Percentiles rank a stretch among this genome's conserved stretches.
These are phyloP conservation scores for Himalopsyche phryganea DNA, from an alignment of 1,140 invertebrate genomes.

Conservation along the genomic window DNA sequence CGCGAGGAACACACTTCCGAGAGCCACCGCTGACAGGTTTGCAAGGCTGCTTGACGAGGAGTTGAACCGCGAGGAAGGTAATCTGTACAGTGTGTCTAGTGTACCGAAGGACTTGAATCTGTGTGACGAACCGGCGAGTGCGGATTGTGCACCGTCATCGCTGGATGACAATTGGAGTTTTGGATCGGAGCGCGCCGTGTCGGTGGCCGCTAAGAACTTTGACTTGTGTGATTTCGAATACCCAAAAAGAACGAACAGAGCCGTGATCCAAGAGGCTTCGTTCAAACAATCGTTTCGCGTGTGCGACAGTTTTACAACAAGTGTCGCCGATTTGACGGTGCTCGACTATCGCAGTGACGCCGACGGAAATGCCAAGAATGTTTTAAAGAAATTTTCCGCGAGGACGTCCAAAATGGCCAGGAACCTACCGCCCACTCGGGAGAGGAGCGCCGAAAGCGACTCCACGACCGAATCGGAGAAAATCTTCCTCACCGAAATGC, in stretches of 20 bases:
- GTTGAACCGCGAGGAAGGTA: constrained; percentile 30
- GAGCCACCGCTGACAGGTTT: constrained; percentile 40
- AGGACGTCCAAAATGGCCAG: constrained; percentile 20
- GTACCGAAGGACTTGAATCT: constrained; percentile 51
- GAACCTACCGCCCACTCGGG: constrained; percentile 32
- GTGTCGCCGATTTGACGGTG: constrained; percentile 50
- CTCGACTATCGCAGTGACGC: constrained; percentile 40
- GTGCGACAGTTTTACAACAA: constrained; percentile 46
- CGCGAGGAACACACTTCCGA: constrained; percentile 26
- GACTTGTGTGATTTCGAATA: constrained; percentile 51
- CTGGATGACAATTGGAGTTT: constrained; percentile 31
- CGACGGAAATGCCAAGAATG: constrained; percentile 37
- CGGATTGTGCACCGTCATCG: constrained; percentile 24
- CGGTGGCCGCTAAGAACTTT: constrained; percentile 47
- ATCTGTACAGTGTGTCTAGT: constrained; percentile 41
- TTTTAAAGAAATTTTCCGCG: constrained; percentile 17
- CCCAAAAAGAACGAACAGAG: constrained; percentile 25
- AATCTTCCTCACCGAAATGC: constrained; percentile 48
- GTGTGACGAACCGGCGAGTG: constrained; percentile 33
- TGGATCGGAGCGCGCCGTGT: constrained; percentile 28
- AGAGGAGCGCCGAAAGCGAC: constrained; percentile 47
- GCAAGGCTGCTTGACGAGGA: constrained; percentile 39
- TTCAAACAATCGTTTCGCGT: constrained; percentile 49
- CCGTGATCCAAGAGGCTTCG: constrained; percentile 38
- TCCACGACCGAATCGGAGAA: constrained; percentile 50